phyloP scores from a whole-genome alignment of 2,888 invertebrate genomes.

The Acrobasis consociella region DNA sequence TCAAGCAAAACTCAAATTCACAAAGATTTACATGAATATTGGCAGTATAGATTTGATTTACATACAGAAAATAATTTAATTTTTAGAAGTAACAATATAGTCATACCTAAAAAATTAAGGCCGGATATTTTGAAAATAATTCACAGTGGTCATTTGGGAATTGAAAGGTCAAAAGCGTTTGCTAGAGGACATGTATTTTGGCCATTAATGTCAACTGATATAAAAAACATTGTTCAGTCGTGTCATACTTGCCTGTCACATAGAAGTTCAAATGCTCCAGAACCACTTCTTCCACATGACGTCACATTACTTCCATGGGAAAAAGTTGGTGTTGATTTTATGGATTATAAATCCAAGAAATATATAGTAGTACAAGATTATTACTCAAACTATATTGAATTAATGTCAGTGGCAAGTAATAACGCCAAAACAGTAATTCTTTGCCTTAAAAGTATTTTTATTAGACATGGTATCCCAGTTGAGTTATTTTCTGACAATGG shows the following conservation, averaged over 20 bases:
- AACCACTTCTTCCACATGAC: slow-evolving; percentile 29
- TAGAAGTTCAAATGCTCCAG: slow-evolving; percentile 28
- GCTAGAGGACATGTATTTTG: slow-evolving; percentile 34
- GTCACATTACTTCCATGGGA: slow-evolving; percentile 29
- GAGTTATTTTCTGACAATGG: slow-evolving; percentile 34
- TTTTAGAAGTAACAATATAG: slow-evolving; percentile 26
- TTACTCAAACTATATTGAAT: slow-evolving; percentile 36
- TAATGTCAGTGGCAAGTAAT: slow-evolving; percentile 26
- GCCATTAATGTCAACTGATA: slow-evolving; percentile 31
- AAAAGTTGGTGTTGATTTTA: slow-evolving; percentile 35
- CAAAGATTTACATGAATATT: slow-evolving; percentile 20
- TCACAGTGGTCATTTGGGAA: slow-evolving; percentile 31
- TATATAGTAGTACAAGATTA: slow-evolving; percentile 23
- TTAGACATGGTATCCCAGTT: slow-evolving; percentile 33
- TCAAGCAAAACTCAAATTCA: slow-evolving; percentile 21
- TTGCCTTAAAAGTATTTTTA: slow-evolving; percentile 28
- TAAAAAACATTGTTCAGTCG: slow-evolving; percentile 26
- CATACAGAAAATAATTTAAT: slow-evolving; percentile 25
- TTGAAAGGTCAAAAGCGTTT: slow-evolving; percentile 33
- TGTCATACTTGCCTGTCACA: slow-evolving; percentile 28
- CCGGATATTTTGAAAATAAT: slow-evolving; percentile 33
- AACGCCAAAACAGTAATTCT: slow-evolving; percentile 26
- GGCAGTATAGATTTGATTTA: slow-evolving; percentile 22
- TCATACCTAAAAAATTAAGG: slow-evolving; percentile 30
- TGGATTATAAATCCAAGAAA: slow-evolving; percentile 32